Base-by-base conservation (phyloP, 2,113 vertebrate species). In the Desmodus rotundus region DNA sequence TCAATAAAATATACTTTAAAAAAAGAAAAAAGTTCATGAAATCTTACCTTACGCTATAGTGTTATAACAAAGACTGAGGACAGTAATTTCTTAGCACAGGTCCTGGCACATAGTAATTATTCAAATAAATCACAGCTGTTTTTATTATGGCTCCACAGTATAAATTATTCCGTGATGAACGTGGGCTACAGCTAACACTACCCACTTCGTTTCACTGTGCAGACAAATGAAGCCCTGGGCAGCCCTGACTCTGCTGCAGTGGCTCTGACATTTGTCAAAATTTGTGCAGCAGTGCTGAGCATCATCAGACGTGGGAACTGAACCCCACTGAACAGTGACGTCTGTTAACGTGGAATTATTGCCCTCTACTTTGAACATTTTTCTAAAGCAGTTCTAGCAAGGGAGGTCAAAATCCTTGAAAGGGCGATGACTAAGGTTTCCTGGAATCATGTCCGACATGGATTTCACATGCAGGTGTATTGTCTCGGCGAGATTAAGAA, bases 191-290 rank as follows among this genome's bases (percentile, higher is more conserved):
- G 24, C 61, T 89, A 94, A 74, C 52, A 16, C 84, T 38, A 63
- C 81, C n/a, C 36, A 41, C 58, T 63, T 91, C 63, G 36, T 97
- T 67, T 72, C 84, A 72, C 33, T 82, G 41, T 72, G 41, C 56
- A 95, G 95, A 96, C 68, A 97, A 81, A 97, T 83, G 95, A 93
- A 61, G 80, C 65, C 68, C 83, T 89, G n/a, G 97, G 87, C 76
- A 84, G 78, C 65, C 84, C 54, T 87, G 82, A 97, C n/a, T 96
- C 92, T 94, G 93, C 84, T 77, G 52, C 87, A 83, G 67, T 41
- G 47, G 84, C 80, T 74, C 96, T 95, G 95, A 94, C 95, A 90
- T 96, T 74, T 74, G 56, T 92, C 94, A 91, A 50, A 97, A 96
- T 98, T 81, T 89, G 94, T 88, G 63, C 84, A 67, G 36, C 93